Evolutionary conservation across 1,140 invertebrate genomes (phyloP).

Genomic region (Octopus sinensis): DNA sequence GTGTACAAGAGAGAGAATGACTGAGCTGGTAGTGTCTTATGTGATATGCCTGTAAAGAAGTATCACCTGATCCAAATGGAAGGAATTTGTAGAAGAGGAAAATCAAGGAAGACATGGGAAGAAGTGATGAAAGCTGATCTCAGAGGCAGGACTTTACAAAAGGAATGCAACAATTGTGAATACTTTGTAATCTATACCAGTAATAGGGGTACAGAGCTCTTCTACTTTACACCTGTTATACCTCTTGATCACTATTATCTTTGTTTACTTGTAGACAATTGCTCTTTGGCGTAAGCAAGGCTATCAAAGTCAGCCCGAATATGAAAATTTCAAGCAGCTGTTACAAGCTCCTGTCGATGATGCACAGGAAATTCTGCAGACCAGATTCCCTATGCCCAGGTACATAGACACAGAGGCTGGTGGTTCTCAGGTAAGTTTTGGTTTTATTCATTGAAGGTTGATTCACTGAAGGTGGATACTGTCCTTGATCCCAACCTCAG

Average conservation of each 20-base stretch:
- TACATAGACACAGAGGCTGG: slow-evolving; percentile 99
- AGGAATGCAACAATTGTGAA: not conserved
- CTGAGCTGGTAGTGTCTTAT: too few species aligned
- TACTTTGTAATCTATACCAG: not conserved
- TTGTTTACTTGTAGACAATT: slow-evolving; percentile 71
- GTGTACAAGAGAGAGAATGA: too few species aligned
- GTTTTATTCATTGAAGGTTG: too few species aligned
- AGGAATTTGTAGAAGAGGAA: too few species aligned
- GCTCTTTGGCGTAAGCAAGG: slow-evolving; percentile 90
- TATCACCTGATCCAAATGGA: too few species aligned
- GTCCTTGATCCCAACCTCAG: too few species aligned
- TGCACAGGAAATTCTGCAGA: slow-evolving; percentile 92
- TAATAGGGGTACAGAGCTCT: not conserved
- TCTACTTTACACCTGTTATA: too few species aligned
- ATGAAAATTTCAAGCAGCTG: slow-evolving; percentile 94
- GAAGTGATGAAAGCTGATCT: too few species aligned
- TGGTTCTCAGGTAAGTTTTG: slow-evolving; percentile 72
- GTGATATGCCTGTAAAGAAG: too few species aligned
- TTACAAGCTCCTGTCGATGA: slow-evolving; percentile 94
- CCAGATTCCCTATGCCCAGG: slow-evolving; percentile 94
- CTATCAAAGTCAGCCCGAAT: slow-evolving; percentile 95
- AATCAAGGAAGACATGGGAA: too few species aligned
- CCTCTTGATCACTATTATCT: not conserved
- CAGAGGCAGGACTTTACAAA: not conserved
- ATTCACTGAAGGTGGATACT: too few species aligned